phyloP scores from a whole-genome alignment of 2,113 vertebrate genomes.

The Pogona vitticeps region DNA sequence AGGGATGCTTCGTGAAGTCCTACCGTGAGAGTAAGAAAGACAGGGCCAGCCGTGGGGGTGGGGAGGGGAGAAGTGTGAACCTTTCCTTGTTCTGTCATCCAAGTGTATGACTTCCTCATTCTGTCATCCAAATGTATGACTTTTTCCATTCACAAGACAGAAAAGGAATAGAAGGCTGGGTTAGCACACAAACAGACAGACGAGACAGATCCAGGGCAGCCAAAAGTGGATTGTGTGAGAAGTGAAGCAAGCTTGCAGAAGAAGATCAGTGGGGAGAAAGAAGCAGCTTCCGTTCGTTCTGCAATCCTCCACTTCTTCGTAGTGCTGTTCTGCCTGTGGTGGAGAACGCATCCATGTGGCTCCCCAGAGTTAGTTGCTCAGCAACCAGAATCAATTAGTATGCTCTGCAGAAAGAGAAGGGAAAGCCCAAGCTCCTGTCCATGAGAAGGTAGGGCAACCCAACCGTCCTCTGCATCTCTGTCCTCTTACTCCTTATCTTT shows the following conservation, averaged over 20 bases:
- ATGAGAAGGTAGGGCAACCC: slow-evolving; percentile 54
- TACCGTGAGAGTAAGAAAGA: fast-evolving
- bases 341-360: slow-evolving; percentile 68
- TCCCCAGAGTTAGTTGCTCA: slow-evolving; percentile 88
- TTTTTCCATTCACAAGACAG: no score
- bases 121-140: background rate
- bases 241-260: background rate
- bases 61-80: background rate
- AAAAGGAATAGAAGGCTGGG: background rate
- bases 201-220: background rate
- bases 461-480: slow-evolving; percentile 21
- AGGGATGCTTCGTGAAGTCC: background rate
- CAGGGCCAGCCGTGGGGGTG: no score
- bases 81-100: background rate
- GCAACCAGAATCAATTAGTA: slow-evolving; percentile 90
- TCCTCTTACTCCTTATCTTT: background rate
- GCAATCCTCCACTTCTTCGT: background rate
- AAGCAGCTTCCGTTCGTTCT: background rate
- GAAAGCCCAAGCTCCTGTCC: slow-evolving; percentile 70
- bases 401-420: slow-evolving; percentile 81
- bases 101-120: fast-evolving
- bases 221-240: background rate
- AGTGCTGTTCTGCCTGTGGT: slow-evolving; percentile 52
- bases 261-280: background rate
- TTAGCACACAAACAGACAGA: background rate